These are phyloP conservation scores for Caenorhabditis sp. DNA, from an alignment of 2,888 invertebrate species.

Conservation along the genomic window DNA sequence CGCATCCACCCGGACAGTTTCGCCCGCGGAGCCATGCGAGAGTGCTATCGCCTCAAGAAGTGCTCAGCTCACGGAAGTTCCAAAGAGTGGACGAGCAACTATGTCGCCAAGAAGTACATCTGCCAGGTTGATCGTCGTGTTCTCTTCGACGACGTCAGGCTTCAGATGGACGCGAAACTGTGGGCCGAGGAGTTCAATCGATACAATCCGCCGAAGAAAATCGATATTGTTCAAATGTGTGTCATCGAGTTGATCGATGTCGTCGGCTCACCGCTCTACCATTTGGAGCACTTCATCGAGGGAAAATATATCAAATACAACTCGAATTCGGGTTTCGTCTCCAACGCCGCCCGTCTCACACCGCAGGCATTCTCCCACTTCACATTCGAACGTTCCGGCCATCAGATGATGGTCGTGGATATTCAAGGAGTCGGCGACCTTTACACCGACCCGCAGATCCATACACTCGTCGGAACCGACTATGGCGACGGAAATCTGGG, in stretches of 20 bases:
- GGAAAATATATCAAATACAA: conserved; percentile 86
- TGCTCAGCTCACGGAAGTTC: conserved; percentile 82
- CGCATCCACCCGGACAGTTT: conserved; percentile 84
- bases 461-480: conserved; percentile 85
- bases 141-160: conserved; percentile 86
- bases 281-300: conserved; percentile 86
- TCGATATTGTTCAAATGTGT: conserved; percentile 86
- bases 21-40: conserved; percentile 86
- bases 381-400: conserved; percentile 86
- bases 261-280: conserved; percentile 84
- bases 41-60: conserved; percentile 86
- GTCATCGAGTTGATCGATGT: conserved; percentile 85
- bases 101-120: conserved; percentile 86
- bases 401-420: conserved; percentile 86
- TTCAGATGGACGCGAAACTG: conserved; percentile 87
- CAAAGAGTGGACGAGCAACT: conserved; percentile 85
- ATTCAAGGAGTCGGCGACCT: conserved; percentile 86
- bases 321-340: conserved; percentile 86
- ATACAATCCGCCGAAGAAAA: conserved; percentile 86
- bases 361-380: conserved; percentile 86
- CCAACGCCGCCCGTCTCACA: conserved; percentile 85
- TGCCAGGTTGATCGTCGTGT: conserved; percentile 84
- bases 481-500: conserved; percentile 86
- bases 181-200: conserved; percentile 87
- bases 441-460: conserved; percentile 87